Evolutionary conservation across 2,888 invertebrate genomes (phyloP).

Genomic region (Drosophila austrosaltans): DNA sequence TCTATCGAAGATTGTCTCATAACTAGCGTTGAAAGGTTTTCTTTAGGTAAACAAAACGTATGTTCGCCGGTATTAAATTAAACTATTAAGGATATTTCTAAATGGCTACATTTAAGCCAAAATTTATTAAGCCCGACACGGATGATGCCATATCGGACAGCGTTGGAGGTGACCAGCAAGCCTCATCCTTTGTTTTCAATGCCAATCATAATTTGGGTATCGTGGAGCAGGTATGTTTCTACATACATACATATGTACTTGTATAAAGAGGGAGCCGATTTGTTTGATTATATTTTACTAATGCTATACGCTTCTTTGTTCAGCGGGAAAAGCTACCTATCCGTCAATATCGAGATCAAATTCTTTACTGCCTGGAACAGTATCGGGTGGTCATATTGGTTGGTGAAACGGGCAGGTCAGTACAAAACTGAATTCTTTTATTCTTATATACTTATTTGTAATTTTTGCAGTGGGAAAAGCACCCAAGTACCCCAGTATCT

Average conservation of each 20-base stretch:
- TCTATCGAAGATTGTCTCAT: background rate
- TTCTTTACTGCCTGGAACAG: conserved; percentile 94
- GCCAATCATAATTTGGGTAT: conserved; percentile 92
- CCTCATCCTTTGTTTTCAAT: conserved; percentile 91
- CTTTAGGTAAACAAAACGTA: background rate
- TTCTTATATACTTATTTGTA: accelerated
- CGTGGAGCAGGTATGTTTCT: conserved; percentile 84
- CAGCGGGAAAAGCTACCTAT: conserved; percentile 95
- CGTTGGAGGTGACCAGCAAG: conserved; percentile 67
- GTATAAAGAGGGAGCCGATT: no score
- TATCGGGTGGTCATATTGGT: conserved; percentile 94
- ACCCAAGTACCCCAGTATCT: conserved; percentile 88
- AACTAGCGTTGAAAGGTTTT: background rate
- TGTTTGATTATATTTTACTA: no score
- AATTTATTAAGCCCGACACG: conserved; percentile 67
- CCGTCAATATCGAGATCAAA: conserved; percentile 92
- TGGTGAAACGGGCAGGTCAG: conserved; percentile 95
- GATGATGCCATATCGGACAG: conserved; percentile 77
- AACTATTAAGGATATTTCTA: background rate
- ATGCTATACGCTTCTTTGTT: background rate
- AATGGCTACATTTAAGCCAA: conserved; percentile 69
- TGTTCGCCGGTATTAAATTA: background rate
- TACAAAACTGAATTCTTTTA: background rate
- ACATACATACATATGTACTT: no score
- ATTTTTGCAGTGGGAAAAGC: conserved; percentile 87